phyloP scores from a whole-genome alignment of 2,888 invertebrate species.

The Fabriciana adippe region DNA sequence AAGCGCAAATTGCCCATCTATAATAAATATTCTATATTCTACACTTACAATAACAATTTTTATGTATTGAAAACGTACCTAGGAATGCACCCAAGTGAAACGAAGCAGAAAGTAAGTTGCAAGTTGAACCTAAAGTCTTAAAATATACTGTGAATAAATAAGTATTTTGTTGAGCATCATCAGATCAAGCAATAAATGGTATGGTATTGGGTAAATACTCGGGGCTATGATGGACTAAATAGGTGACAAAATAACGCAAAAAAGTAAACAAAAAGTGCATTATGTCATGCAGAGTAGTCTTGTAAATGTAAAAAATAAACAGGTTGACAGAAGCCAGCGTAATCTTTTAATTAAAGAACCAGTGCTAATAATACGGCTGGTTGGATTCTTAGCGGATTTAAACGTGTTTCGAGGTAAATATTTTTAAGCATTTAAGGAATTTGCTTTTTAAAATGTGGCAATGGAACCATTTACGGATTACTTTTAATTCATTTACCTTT shows the following conservation, averaged over 20 bases:
- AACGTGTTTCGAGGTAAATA: constrained; percentile 20
- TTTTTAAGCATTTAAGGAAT: constrained; percentile 6
- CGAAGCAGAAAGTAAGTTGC: too few species aligned
- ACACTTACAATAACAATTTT: too few species aligned
- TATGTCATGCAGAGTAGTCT: constrained; percentile 2
- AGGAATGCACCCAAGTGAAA: too few species aligned
- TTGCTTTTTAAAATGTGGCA: constrained; percentile 4
- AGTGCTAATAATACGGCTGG: constrained; percentile 22
- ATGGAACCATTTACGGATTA: background rate
- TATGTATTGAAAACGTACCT: too few species aligned
- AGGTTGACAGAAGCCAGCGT: constrained; percentile 17
- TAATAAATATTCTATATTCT: too few species aligned
- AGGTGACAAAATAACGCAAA: constrained; percentile 7
- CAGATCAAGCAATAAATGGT: too few species aligned
- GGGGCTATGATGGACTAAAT: background rate
- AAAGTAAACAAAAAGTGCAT: constrained; percentile 8
- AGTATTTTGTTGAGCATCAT: too few species aligned
- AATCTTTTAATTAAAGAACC: constrained; percentile 26
- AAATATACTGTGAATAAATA: too few species aligned
- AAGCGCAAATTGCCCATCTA: too few species aligned
- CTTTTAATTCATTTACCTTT: background rate
- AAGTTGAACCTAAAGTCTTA: too few species aligned
- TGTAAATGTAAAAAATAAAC: constrained; percentile 21
- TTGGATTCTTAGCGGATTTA: constrained; percentile 18
- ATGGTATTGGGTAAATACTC: too few species aligned